Percentiles rank a stretch among this genome's conserved stretches.
Conservation (phyloP, 2,888 invertebrate species). For the Ornithoptera alexandrae region DNA sequence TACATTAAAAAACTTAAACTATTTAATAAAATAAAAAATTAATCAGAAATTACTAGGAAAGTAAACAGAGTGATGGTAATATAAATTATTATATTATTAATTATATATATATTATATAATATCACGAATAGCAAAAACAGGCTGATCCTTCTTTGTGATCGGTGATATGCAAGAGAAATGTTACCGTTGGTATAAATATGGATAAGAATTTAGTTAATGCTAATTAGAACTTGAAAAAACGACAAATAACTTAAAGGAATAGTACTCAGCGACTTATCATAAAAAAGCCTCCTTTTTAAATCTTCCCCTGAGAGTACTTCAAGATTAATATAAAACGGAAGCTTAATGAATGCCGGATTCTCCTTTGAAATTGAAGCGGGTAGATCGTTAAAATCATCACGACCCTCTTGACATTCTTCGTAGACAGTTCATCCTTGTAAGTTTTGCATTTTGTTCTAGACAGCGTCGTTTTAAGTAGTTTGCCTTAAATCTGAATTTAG, state of each 20-base stretch:
- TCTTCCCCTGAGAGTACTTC: background rate
- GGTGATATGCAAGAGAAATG: background rate
- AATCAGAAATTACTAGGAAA: too few relatives aligned
- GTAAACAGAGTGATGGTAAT: too few relatives aligned
- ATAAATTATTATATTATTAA: too few relatives aligned
- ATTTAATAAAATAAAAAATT: too few relatives aligned
- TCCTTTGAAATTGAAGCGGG: conserved; percentile 10
- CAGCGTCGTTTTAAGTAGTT: background rate
- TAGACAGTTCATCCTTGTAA: conserved; percentile 10
- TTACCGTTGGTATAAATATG: background rate
- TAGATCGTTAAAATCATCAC: conserved; percentile 16
- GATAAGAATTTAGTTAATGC: background rate
- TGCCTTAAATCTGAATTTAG: background rate
- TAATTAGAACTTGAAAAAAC: background rate
- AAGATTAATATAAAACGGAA: conserved; percentile 1
- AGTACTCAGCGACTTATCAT: too few relatives aligned
- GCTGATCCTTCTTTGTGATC: background rate
- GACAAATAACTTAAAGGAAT: too few relatives aligned
- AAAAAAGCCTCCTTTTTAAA: background rate
- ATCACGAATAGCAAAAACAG: background rate
- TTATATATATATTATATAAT: too few relatives aligned
- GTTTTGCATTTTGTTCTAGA: background rate
- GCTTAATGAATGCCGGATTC: conserved; percentile 14
- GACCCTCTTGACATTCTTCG: conserved; percentile 17
- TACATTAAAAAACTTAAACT: too few relatives aligned